Conservation (phyloP, 2,888 invertebrate species). For the Philaethria dido region DNA sequence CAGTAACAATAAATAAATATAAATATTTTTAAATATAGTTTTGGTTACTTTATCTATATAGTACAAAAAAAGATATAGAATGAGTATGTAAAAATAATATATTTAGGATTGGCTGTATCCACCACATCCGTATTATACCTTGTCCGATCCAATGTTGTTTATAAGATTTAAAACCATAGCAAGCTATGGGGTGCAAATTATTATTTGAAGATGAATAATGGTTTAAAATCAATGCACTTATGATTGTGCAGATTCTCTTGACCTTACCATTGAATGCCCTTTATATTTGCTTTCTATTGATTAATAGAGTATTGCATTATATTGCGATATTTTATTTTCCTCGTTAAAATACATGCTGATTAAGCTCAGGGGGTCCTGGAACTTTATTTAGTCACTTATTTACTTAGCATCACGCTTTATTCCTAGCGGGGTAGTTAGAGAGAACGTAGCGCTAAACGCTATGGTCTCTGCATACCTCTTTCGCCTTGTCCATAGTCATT, state of each 20-base stretch:
- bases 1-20: no score
- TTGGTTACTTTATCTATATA: not conserved
- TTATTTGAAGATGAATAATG: constrained; percentile 81
- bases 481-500: no score
- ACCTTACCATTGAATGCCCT: constrained; percentile 52
- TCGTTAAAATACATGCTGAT: no score
- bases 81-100: not conserved
- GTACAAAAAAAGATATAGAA: not conserved
- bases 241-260: constrained; percentile 78
- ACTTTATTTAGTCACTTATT: no score
- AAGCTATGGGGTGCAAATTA: constrained; percentile 81
- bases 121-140: constrained; percentile 40
- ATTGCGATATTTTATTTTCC: constrained; percentile 18
- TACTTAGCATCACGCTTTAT: no score
- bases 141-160: constrained; percentile 49
- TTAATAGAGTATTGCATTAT: constrained; percentile 52
- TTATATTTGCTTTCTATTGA: constrained; percentile 52
- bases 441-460: no score
- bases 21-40: not conserved
- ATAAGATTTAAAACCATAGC: constrained; percentile 60
- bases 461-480: no score
- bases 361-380: no score
- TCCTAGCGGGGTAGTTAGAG: no score
- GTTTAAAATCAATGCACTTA: constrained; percentile 71
- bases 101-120: not conserved